Base-by-base conservation (phyloP, 1,140 invertebrate genomes). In the Lethocerus indicus region DNA sequence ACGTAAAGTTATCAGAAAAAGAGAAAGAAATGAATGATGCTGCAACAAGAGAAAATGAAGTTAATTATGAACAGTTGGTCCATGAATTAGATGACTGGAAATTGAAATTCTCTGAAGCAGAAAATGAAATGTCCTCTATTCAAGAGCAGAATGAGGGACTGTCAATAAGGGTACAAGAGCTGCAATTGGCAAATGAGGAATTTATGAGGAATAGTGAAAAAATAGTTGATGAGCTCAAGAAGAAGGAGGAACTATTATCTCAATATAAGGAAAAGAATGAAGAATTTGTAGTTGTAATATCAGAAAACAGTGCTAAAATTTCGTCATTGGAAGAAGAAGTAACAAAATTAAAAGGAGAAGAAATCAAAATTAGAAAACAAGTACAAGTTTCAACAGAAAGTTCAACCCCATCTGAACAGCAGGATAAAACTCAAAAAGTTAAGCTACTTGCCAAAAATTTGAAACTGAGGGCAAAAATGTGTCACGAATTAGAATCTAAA, bases 391-490 rank as follows among this genome's bases (percentile, higher is more conserved):
- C n/a, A n/a, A n/a, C n/a, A n/a, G n/a, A n/a, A n/a, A n/a, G n/a
- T n/a, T n/a, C n/a, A n/a, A n/a, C n/a, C n/a, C n/a, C n/a, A n/a
- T n/a, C n/a, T n/a, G n/a, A 56, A 47, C 7, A 47, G 56, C 2
- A 59, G 62, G 37, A 45, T 48, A 2, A 64, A 64, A 45, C 58
- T 77, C 23, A 83, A 45, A 84, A 83, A 63, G 71, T 85, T 60
- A 84, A 83, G 56, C 83, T 83, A 54, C 75, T 80, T 54, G 81
- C 80, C 2, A 67, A 76, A 0, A 82, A 75, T 57, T 66, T 84
- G 7, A 85, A 85, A 59, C 82, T 82, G 55, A 83, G 83, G 59
- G 65, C 70, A 0, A 54, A 66, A 18, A 63, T 74, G 39, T 77
- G 74, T 45, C 67, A 71, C 40, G 78, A 83, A 48, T 61, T 83